Percentiles rank a stretch among this genome's conserved stretches.
Evolutionary conservation across 2,888 invertebrate genomes (phyloP).

Genomic region (Adela reaumurella): DNA sequence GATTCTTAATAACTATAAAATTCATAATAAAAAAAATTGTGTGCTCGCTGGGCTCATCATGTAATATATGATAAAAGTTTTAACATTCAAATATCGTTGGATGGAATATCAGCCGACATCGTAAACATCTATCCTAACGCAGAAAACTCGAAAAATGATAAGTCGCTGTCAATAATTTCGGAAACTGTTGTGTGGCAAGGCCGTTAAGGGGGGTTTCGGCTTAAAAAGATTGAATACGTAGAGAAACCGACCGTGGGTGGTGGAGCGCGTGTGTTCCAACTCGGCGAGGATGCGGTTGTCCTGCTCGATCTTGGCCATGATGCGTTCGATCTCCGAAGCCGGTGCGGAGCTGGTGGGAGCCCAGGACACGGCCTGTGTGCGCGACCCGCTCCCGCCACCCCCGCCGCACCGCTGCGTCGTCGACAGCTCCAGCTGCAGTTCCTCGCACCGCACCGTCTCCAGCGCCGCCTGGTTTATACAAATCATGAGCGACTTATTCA

Average conservation of each 20-base stretch:
- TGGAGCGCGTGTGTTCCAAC: conserved; percentile 77
- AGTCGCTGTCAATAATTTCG: no score
- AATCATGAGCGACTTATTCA: no score
- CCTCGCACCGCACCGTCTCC: conserved; percentile 77
- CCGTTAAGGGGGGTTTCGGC: background rate
- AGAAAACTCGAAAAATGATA: no score
- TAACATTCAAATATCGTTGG: no score
- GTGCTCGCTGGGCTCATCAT: no score
- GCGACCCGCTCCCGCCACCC: conserved; percentile 32
- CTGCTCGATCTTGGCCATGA: conserved; percentile 94
- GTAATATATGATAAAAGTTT: no score
- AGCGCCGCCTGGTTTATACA: conserved; percentile 65
- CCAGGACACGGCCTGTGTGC: conserved; percentile 29
- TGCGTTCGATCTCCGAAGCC: conserved; percentile 82
- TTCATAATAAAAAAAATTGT: no score
- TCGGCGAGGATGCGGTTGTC: conserved; percentile 86
- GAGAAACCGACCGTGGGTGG: conserved; percentile 56
- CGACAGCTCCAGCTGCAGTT: conserved; percentile 83
- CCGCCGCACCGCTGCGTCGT: conserved; percentile 57
- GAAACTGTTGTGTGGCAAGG: background rate
- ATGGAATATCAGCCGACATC: no score
- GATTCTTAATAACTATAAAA: no score
- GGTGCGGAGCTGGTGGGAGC: conserved; percentile 28
- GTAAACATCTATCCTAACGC: no score
- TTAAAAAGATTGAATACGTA: no score